Conservation (phyloP, 2,113 vertebrate species). For the Macquaria ambigua region DNA sequence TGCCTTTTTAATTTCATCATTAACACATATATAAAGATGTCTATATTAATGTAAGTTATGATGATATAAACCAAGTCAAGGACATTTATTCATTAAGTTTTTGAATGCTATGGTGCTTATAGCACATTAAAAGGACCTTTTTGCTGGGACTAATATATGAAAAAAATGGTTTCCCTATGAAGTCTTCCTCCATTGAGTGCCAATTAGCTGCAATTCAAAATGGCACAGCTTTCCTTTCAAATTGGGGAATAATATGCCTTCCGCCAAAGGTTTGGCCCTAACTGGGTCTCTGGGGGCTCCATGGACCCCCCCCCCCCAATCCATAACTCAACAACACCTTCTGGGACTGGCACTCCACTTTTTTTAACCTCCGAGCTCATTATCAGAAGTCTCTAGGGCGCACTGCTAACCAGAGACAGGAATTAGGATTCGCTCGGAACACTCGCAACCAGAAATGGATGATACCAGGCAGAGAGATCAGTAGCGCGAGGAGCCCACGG, state of each 20-base stretch:
- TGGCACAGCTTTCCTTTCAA: conserved; percentile 78
- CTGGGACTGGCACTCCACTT: conserved; percentile 89
- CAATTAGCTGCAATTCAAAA: conserved; percentile 81
- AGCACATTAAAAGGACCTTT: conserved; percentile 46
- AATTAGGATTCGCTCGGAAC: conserved; percentile 88
- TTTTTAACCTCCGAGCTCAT: conserved; percentile 90
- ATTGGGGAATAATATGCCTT: conserved; percentile 75
- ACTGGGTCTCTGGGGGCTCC: conserved; percentile 78
- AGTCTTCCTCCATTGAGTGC: conserved; percentile 59
- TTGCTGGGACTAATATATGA: conserved; percentile 32
- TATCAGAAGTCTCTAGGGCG: conserved; percentile 87
- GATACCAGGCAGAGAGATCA: conserved; percentile 82
- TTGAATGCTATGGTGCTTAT: conserved; percentile 17
- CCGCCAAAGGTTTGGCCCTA: conserved; percentile 77
- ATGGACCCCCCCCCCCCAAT: conserved; percentile 57
- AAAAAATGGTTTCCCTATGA: conserved; percentile 52
- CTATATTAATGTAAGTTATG: conserved; percentile 4
- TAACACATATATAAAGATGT: not conserved
- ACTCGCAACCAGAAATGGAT: conserved; percentile 85
- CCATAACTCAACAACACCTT: conserved; percentile 87
- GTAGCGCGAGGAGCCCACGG: conserved; percentile 75
- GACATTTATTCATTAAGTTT: conserved; percentile 21
- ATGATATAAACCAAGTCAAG: conserved; percentile 19
- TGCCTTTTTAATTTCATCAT: conserved; percentile 9
- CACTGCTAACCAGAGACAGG: conserved; percentile 90